Evolutionary conservation across 2,888 invertebrate species (phyloP), one percentile per base, ranked within the genome.

Genomic region (Sesamia inferens): DNA sequence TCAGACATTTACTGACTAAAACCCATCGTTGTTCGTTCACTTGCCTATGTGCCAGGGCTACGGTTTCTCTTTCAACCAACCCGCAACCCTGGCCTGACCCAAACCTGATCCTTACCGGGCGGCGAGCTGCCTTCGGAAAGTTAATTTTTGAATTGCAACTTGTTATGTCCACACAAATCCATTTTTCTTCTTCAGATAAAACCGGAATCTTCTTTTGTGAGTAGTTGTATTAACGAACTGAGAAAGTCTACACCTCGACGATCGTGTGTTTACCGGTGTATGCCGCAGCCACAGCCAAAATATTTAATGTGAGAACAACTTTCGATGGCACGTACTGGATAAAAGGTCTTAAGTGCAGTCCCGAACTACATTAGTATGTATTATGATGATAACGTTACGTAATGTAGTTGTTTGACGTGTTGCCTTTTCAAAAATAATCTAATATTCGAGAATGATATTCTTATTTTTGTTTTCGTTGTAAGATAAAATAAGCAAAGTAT

Each of bases 101-200:
- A n/a, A n/a, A n/a, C n/a, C n/a, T n/a, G n/a, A n/a, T n/a, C n/a
- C n/a, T n/a, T n/a, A n/a, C n/a, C n/a, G n/a, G n/a, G n/a, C n/a
- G n/a, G n/a, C n/a, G n/a, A n/a, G n/a, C n/a, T n/a, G n/a, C n/a
- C n/a, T n/a, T n/a, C n/a, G 31, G 31, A 31, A 31, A 64, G 47
- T 24, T 59, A 47, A 68, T 65, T 62, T 57, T 64, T 47, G 64
- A 71, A 19, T 54, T 47, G 19, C 57, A 11, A 61, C 59, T 55
- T 67, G 58, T 68, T 48, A 62, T 19, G 65, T 22, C 5, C 5
- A 6, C 11, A 48, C 24, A 54, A 11, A 54, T n/a, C 8, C n/a
- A 51, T 62, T 44, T 62, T 31, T 62, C 4, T 51, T 22, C 14
- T 78, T 39, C 39, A 51, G n/a, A 47, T 69, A 39, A 42, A 48